Conservation (phyloP, 2,797 vertebrate genomes). For the Liparis tanakae region DNA sequence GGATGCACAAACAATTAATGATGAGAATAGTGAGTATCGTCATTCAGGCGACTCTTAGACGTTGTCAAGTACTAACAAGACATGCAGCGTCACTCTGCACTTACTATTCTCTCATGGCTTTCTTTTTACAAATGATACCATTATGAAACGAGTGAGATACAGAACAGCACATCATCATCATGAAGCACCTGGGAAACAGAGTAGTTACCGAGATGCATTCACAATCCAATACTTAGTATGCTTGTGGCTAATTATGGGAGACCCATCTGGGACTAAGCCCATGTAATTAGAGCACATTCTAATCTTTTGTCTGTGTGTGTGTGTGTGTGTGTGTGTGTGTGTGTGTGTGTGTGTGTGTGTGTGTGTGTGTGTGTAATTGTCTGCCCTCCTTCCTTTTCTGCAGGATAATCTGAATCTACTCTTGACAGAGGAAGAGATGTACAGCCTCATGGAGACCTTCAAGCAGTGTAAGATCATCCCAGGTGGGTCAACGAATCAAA, state of each 20-base stretch:
- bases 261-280: conserved; percentile 11
- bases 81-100: not conserved
- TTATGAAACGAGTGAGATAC: not conserved
- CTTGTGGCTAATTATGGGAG: conserved; percentile 34
- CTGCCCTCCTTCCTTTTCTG: conserved; percentile 15
- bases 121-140: conserved; percentile 4
- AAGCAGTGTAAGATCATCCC: conserved; percentile 93
- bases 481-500: conserved; percentile 75
- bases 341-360: no score
- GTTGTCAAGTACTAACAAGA: no score
- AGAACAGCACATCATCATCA: not conserved
- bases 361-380: not conserved
- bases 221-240: conserved; percentile 9
- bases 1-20: no score
- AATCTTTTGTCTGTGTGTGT: not conserved
- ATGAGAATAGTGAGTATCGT: no score
- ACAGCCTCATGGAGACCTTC: conserved; percentile 92
- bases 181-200: conserved; percentile 28
- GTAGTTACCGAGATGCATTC: conserved; percentile 22
- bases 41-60: no score
- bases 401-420: conserved; percentile 96
- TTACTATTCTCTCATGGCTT: not conserved
- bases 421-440: conserved; percentile 97
- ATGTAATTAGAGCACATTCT: conserved; percentile 30
- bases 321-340: not conserved